phyloP scores from a whole-genome alignment of 2,797 vertebrate genomes.

The Chiroxiphia lanceolata region DNA sequence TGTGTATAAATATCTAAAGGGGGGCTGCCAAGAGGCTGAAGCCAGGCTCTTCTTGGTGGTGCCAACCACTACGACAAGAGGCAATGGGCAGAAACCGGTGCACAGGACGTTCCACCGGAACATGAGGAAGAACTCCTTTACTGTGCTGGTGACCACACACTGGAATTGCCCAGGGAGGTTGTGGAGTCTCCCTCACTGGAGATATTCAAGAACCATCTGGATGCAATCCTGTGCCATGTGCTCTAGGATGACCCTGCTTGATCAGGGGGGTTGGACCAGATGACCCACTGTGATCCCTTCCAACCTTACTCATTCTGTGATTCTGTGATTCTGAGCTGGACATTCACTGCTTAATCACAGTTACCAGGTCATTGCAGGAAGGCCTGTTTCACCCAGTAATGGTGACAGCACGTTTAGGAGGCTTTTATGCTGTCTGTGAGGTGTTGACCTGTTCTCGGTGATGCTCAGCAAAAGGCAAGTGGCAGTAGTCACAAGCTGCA shows the following conservation, averaged over 20 bases:
- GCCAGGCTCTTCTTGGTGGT: background rate
- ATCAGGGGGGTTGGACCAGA: background rate
- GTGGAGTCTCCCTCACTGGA: background rate
- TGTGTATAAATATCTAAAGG: background rate
- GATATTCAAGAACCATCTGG: background rate
- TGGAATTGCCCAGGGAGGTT: background rate
- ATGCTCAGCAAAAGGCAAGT: rapidly evolving
- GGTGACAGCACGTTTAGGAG: background rate
- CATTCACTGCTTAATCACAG: background rate
- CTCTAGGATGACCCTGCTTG: background rate
- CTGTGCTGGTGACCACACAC: background rate
- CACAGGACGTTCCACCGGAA: background rate
- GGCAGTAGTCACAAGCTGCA: background rate
- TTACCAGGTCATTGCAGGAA: background rate
- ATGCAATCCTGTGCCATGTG: background rate
- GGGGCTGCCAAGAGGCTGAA: background rate
- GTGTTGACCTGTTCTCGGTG: background rate
- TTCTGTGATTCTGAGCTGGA: background rate
- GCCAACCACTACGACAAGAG: background rate
- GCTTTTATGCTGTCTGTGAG: background rate
- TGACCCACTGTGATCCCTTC: background rate
- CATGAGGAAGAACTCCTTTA: background rate
- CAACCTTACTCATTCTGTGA: background rate
- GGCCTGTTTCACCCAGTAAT: rapidly evolving
- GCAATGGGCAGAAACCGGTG: background rate